Conservation (phyloP, 2,888 invertebrate genomes). For the Meandrusa payeni region DNA sequence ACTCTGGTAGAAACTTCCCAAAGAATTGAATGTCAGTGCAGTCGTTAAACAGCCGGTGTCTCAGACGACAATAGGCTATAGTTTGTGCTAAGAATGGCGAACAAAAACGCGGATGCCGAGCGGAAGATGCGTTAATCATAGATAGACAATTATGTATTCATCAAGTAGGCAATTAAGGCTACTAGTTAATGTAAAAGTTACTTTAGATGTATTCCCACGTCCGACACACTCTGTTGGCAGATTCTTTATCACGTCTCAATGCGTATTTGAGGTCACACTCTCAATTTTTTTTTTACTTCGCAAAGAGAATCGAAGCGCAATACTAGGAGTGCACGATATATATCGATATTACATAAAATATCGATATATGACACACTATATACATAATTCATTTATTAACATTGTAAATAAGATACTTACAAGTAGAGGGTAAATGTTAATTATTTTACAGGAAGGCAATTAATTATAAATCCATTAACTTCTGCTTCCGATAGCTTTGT, state of each 20-base stretch:
- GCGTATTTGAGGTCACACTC: too few species aligned
- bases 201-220: slow-evolving; percentile 12
- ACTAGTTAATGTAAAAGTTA: slow-evolving; percentile 10
- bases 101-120: slow-evolving; percentile 25
- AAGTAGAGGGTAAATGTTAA: too few species aligned
- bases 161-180: slow-evolving; percentile 14
- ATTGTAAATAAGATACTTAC: too few species aligned
- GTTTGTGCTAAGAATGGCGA: slow-evolving; percentile 22
- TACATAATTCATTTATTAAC: too few species aligned
- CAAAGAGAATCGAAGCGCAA: too few species aligned
- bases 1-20: slow-evolving; percentile 16
- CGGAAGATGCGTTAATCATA: slow-evolving; percentile 24
- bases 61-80: slow-evolving; percentile 25
- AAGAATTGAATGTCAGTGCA: slow-evolving; percentile 16
- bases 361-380: too few species aligned
- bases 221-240: background rate
- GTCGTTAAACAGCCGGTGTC: slow-evolving; percentile 16
- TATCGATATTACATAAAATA: too few species aligned
- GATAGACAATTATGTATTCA: slow-evolving; percentile 25
- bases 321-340: too few species aligned
- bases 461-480: slow-evolving; percentile 16
- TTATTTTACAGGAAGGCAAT: too few species aligned
- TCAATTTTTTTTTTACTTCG: too few species aligned
- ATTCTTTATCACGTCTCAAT: slow-evolving; percentile 2
- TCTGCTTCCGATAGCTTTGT: too few species aligned